Base-by-base conservation (phyloP, 2,113 vertebrate genomes). In the Myiopsitta monachus region DNA sequence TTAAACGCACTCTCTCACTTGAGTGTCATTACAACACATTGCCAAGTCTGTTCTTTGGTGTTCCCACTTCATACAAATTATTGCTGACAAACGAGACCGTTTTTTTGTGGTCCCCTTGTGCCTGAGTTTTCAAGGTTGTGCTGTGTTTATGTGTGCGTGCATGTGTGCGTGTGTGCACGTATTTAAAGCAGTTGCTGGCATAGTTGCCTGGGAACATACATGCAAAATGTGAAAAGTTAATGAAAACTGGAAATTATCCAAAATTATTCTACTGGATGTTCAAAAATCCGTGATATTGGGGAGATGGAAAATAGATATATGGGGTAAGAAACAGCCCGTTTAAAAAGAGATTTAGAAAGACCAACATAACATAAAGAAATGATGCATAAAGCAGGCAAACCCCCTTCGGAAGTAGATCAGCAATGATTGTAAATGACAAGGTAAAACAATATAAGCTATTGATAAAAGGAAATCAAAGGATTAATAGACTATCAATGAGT, bases 391-490 rank as follows among this genome's bases (percentile, higher is more conserved):
- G 41, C 54, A 79, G 57, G 36, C 28, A 84, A 80, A 69, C 11
- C 0, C 7, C 28, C n/a, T 27, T 57, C 38, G 36, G 76, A 92
- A 91, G 78, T 8, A 51, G 28, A 87, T 64, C 0, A 10, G 70
- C 0, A 0, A 17, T 49, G 31, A 59, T 70, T 70, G 82, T 76
- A 88, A 95, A 90, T 89, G 62, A 36, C 38, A 92, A 84, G 46
- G 74, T 92, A 88, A 95, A 95, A 75, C 69, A 85, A 76, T 87
- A 44, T 57, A 75, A 91, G 39, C 64, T 52, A 66, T 57, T 91
- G 74, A 79, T 87, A 91, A 80, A 95, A 88, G 78, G 75, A 92
- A 95, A 54, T 41, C 49, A 88, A 85, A 88, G 41, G 73, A 95
- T 87, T 91, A 68, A 76, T 82, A 88, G 36, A 55, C 52, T 83